These are phyloP conservation scores for Erynnis tages DNA, from an alignment of 2,888 invertebrate species.

Conservation along the genomic window DNA sequence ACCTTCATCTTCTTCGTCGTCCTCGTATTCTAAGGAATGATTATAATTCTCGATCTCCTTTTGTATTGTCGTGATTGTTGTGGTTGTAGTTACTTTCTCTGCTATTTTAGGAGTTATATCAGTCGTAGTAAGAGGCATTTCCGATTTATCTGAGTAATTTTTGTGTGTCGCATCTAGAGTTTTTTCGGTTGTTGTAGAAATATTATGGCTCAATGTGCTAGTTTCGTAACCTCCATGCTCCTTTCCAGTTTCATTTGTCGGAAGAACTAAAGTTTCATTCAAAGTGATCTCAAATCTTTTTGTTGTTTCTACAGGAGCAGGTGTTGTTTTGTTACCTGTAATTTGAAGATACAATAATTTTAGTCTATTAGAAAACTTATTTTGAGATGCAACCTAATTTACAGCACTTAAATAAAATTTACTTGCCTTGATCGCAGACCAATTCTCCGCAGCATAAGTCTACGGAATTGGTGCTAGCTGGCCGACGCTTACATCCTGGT, in stretches of 20 bases:
- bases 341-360: slow-evolving; percentile 31
- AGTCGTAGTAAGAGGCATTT: slow-evolving; percentile 3
- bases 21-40: slow-evolving; percentile 58
- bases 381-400: too few species aligned
- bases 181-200: not conserved
- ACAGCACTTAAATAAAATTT: slow-evolving; percentile 3
- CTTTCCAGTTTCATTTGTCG: slow-evolving; percentile 25
- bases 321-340: slow-evolving; percentile 51
- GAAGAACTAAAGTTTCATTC: slow-evolving; percentile 30
- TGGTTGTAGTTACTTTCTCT: slow-evolving; percentile 23
- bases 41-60: slow-evolving; percentile 32
- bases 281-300: slow-evolving; percentile 30
- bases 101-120: slow-evolving; percentile 26
- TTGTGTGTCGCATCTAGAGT: not conserved
- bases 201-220: not conserved
- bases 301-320: slow-evolving; percentile 35
- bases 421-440: slow-evolving; percentile 53
- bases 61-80: slow-evolving; percentile 29
- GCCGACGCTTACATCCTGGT: slow-evolving; percentile 44
- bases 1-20: slow-evolving; percentile 68
- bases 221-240: slow-evolving; percentile 9
- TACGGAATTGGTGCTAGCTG: slow-evolving; percentile 35
- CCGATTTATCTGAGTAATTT: slow-evolving; percentile 9
- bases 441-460: slow-evolving; percentile 65
- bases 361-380: not conserved